Evolutionary conservation across 1,140 invertebrate genomes (phyloP), one percentile per base, ranked within the genome.

Genomic region (Tetraneura akinire): DNA sequence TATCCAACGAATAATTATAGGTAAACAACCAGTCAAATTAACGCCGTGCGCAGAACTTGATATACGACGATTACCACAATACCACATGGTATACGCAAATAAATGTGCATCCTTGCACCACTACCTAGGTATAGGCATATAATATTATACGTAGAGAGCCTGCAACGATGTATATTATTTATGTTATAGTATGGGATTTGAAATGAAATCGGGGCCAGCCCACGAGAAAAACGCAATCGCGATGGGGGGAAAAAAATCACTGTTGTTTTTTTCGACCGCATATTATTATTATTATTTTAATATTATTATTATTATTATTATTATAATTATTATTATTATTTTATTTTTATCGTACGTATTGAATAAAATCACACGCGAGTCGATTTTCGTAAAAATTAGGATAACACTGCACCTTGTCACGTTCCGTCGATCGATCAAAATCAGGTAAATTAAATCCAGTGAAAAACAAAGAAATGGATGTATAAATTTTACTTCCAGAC

Each of bases 391-490:
- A 3, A 76, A 23, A 76, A 57, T 76, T 76, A 76, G 53, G 21
- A 57, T 42, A 76, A 42, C 51, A 18, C 71, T 76, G n/a, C n/a
- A n/a, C n/a, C n/a, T n/a, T n/a, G 71, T 76, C 53, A 76, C 53
- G 71, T 57, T 23, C 57, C 51, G 21, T 37, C 21, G 32, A 57
- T 57, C 16, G 49, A 53, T 32, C 23, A 8, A 37, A 37, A 29
- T 49, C 26, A 29, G 26, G 29, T 11, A 55, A 42, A 57, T 37
- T 26, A 23, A 45, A 68, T 1, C 13, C 42, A 16, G 21, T 11
- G 16, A 26, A 62, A 37, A 74, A 74, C 45, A 47, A 60, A n/a
- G n/a, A n/a, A n/a, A 42, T 57, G 26, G 18, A 62, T 60, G 3
- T 76, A n/a, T n/a, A n/a, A 0, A 45, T 76, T 29, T 23, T 45